Percentiles rank a stretch among this genome's conserved stretches.
These are phyloP conservation scores for Hemistola chrysoprasaria DNA, from an alignment of 2,888 invertebrate genomes.

Conservation along the genomic window DNA sequence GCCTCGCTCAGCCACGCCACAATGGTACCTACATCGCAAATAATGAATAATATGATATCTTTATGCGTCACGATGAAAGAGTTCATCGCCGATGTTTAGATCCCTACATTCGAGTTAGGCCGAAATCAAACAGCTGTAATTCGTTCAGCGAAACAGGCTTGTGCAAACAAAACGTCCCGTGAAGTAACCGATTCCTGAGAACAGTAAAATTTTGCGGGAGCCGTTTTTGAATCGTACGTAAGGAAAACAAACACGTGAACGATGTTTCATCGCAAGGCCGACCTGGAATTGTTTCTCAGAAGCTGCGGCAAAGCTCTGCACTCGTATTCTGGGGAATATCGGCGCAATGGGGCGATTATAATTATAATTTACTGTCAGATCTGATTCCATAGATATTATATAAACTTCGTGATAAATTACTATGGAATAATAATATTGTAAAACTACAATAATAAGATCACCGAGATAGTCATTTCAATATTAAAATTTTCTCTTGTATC, in stretches of 20 bases:
- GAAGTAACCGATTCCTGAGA: slow-evolving; percentile 57
- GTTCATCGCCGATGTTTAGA: slow-evolving; percentile 46
- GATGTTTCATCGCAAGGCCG: slow-evolving; percentile 72
- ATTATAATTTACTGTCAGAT: too few species aligned
- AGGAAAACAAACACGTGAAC: slow-evolving; percentile 71
- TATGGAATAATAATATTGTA: too few species aligned
- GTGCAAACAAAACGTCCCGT: slow-evolving; percentile 66
- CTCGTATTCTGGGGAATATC: slow-evolving; percentile 52
- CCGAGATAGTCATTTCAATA: too few species aligned
- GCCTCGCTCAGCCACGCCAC: slow-evolving; percentile 14
- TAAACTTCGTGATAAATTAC: too few species aligned
- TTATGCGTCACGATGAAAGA: slow-evolving; percentile 27
- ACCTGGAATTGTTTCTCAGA: slow-evolving; percentile 60
- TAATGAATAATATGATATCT: slow-evolving; percentile 18
- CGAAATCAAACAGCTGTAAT: slow-evolving; percentile 57
- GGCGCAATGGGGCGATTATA: too few species aligned
- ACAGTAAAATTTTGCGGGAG: slow-evolving; percentile 67
- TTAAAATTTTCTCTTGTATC: too few species aligned
- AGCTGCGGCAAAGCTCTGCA: slow-evolving; percentile 33
- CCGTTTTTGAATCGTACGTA: slow-evolving; percentile 67
- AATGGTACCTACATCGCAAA: slow-evolving; percentile 28
- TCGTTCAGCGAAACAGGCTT: slow-evolving; percentile 59
- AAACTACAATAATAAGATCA: too few species aligned
- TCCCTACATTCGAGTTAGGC: slow-evolving; percentile 38
- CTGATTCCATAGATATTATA: too few species aligned